These are phyloP conservation scores for Colaptes auratus DNA, from an alignment of 2,113 vertebrate species.

Conservation along the genomic window DNA sequence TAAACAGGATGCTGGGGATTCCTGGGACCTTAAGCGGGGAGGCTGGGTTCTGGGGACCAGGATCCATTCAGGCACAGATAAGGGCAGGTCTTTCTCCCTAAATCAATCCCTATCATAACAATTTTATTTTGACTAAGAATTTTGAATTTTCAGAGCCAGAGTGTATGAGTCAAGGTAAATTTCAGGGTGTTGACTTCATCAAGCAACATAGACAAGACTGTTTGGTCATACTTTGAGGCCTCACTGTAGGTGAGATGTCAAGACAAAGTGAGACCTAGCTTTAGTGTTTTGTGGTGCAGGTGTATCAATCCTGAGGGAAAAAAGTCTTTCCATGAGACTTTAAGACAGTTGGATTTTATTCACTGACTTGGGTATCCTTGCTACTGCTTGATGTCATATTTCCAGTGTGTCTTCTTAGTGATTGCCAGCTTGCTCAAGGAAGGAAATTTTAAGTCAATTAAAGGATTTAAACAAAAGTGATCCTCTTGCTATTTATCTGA, in stretches of 20 bases:
- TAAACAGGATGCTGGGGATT: background rate
- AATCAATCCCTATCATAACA: fast-evolving
- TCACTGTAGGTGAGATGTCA: background rate
- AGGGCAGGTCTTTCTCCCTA: background rate
- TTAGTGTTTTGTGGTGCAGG: background rate
- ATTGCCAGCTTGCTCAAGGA: background rate
- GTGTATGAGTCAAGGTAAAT: background rate
- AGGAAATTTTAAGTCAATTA: background rate
- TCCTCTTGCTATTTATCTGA: background rate
- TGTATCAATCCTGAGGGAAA: background rate
- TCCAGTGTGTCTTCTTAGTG: background rate
- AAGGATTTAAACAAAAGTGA: background rate
- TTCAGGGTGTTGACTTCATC: background rate
- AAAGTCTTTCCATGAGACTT: background rate
- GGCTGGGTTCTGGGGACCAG: background rate
- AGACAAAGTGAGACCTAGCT: background rate
- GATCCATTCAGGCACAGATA: background rate
- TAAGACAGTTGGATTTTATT: background rate
- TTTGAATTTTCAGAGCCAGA: background rate
- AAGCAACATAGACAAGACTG: background rate
- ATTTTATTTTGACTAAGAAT: background rate
- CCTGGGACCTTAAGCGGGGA: background rate
- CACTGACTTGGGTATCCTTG: background rate
- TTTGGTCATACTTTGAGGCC: background rate
- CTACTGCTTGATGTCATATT: background rate